Percentiles rank a stretch among this genome's conserved stretches.
phyloP scores from a whole-genome alignment of 2,113 vertebrate genomes.

The Chelonoidis abingdonii region DNA sequence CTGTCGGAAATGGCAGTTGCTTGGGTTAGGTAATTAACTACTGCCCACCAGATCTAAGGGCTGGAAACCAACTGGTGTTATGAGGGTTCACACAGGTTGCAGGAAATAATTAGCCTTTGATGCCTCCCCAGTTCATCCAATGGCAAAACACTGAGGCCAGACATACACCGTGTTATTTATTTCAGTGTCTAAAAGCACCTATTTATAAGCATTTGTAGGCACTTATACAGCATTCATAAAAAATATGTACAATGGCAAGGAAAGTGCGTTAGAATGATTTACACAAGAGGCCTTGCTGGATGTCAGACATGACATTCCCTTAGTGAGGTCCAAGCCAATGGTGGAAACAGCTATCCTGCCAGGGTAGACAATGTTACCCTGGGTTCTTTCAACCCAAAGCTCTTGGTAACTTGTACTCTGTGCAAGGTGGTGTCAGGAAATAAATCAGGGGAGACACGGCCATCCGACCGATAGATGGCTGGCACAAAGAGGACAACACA shows the following conservation, averaged over 20 bases:
- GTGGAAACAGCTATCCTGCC: neutral
- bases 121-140: neutral
- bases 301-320: neutral
- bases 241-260: neutral
- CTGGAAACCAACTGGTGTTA: constrained; percentile 11
- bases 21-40: constrained; percentile 2
- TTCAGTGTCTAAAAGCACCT: neutral
- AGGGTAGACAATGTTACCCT: neutral
- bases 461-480: too few species aligned
- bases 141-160: neutral
- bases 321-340: neutral
- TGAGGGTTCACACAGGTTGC: neutral
- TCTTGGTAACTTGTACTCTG: too few species aligned
- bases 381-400: too few species aligned
- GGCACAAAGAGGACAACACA: too few species aligned
- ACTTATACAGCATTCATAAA: neutral
- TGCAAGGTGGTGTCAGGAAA: too few species aligned
- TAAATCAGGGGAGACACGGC: too few species aligned
- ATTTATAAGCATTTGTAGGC: neutral
- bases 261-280: neutral
- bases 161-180: neutral
- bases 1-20: neutral
- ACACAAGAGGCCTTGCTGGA: neutral
- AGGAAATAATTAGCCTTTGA: neutral
- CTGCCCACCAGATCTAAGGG: constrained; percentile 26